Percentiles rank a stretch among this genome's conserved stretches.
phyloP scores from a whole-genome alignment of 2,797 vertebrate species.

The Clarias laeviceps region DNA sequence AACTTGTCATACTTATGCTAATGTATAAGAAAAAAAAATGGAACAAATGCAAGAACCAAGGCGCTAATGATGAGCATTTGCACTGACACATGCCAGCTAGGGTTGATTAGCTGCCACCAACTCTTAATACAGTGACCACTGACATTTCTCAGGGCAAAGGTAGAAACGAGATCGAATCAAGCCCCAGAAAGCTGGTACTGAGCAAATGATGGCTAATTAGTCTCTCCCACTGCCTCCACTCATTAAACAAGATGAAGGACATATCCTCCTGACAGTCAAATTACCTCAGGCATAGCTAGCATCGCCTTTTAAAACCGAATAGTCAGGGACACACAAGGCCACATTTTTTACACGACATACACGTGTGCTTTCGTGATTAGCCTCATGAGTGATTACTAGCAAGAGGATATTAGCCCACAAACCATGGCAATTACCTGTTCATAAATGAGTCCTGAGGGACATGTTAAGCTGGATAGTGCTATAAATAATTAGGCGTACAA shows the following conservation, averaged over 20 bases:
- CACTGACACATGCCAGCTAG: constrained; percentile 48
- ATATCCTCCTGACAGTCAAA: constrained; percentile 54
- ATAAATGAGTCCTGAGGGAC: constrained; percentile 40
- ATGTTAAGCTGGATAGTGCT: constrained; percentile 33
- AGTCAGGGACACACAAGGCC: constrained; percentile 16
- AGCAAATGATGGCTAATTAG: constrained; percentile 61
- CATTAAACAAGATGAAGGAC: constrained; percentile 60
- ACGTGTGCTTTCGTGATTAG: constrained; percentile 34
- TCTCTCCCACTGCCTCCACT: constrained; percentile 54
- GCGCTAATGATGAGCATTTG: constrained; percentile 51
- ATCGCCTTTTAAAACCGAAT: constrained; percentile 44
- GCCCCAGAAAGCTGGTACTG: constrained; percentile 49
- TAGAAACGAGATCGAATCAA: constrained; percentile 46
- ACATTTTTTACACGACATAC: constrained; percentile 16
- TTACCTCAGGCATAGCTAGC: constrained; percentile 51
- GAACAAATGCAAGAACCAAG: constrained; percentile 17
- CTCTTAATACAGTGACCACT: constrained; percentile 52
- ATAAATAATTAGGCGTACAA: constrained; percentile 46
- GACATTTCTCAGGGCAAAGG: constrained; percentile 58
- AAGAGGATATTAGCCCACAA: constrained; percentile 30
- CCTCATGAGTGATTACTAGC: constrained; percentile 41
- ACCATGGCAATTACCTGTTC: constrained; percentile 36
- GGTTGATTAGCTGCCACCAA: constrained; percentile 54
- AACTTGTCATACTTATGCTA: constrained; percentile 24
- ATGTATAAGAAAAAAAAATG: constrained; percentile 25